Evolutionary conservation across 2,797 vertebrate genomes (phyloP), one percentile per base, ranked within the genome.

Genomic region (Lepus townsendii): DNA sequence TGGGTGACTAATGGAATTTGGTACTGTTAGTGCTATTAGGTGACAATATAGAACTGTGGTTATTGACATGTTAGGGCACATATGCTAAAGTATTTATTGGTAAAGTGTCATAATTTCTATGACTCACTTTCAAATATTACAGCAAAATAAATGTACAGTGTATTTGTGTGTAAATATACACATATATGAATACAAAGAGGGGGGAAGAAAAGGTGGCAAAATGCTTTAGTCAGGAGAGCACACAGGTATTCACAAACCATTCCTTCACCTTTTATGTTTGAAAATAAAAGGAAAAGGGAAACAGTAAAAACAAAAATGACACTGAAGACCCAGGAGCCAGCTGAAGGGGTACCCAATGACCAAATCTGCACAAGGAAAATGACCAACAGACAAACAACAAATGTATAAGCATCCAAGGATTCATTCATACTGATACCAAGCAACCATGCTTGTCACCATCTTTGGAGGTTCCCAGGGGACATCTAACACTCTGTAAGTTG

Each of bases 271-370:
- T 68, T 62, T 22, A 84, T 63, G 27, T 96, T 69, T 89, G 14
- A 79, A 85, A 96, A 60, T 32, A 54, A 84, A 89, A 90, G 82
- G 32, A 47, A 26, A 82, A 57, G 30, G 72, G 20, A 95, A 88
- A 50, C 27, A 76, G 17, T 71, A 65, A 80, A 80, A 77, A 82
- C 73, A 60, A 83, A 69, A 77, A 76, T 66, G 62, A 80, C 20
- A 62, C 50, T 20, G 22, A 84, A 84, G 75, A 57, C 42, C 62
- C 35, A 73, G 50, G 50, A 84, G 38, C 13, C 38, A 78, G 72
- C 35, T 0, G 66, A n/a, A 91, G 79, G 50, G 32, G 57, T 9
- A 68, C 27, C 71, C n/a, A 47, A 19, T 24, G 27, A 83, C 20
- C 35, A 77, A 85, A 27, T 71, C 1, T 20, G 12, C 72, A 12